Evolutionary conservation across 2,888 invertebrate genomes (phyloP), one percentile per base, ranked within the genome.

Genomic region (Melinopterus prodromus): DNA sequence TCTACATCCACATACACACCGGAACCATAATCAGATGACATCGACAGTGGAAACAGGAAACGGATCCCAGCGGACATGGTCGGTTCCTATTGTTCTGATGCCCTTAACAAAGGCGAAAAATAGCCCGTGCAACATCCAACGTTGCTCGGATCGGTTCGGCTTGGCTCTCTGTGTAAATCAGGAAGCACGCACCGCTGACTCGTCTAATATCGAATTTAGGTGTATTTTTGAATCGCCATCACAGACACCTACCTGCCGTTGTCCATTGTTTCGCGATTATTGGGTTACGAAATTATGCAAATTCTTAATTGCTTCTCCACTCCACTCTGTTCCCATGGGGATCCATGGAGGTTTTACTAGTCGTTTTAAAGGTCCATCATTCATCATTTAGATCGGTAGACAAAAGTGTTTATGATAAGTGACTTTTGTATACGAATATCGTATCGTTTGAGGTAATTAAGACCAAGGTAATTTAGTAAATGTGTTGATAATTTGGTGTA

Each of bases 141-240:
- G 38, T 53, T 37, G 69, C 69, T 83, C 82, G 83, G 84, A 84
- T 84, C 82, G 81, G 80, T 37, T 74, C 80, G 72, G 80, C 81
- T 80, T 82, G 78, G 26, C 26, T 81, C 82, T 84, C 16, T 37
- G 26, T 81, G 82, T 80, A 83, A 84, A 82, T 83, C 83, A 82
- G 86, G 86, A 86, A 85, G 85, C 83, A 83, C 85, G 85, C 85
- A 84, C 82, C 85, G 86, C 78, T 86, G 84, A 82, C 80, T 83
- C 82, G 83, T 84, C 84, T 84, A 84, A 85, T 85, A 85, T 82
- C 78, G 83, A 84, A 83, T 85, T 84, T 83, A 83, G 82, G 83
- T 74, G 74, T 84, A 84, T 80, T 80, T 76, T 16, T 78, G 75
- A 78, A 80, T 70, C 76, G 79, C 76, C 74, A 36, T 35, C 76